Evolutionary conservation across 1,140 invertebrate species (phyloP).

Genomic region (Papilio xuthus): DNA sequence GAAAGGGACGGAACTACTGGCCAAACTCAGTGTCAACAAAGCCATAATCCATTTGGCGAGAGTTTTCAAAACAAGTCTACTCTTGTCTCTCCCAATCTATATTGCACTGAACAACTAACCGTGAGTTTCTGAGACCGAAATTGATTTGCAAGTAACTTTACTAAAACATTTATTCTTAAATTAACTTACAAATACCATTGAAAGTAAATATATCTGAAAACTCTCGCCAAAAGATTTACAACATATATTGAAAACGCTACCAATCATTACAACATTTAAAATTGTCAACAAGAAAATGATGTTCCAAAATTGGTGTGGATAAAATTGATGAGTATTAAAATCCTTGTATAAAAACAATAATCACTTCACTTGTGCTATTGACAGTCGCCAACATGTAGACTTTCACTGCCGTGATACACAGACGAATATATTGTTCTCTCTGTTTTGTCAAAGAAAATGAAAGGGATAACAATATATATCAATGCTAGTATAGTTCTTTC

Average conservation of each 20-base stretch:
- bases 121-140: too few species aligned
- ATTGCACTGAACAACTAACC: background rate
- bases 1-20: slow-evolving; percentile 71
- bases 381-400: slow-evolving; percentile 33
- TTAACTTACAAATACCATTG: background rate
- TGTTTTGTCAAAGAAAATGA: too few species aligned
- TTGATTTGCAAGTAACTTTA: background rate
- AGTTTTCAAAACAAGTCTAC: background rate
- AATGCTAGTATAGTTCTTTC: too few species aligned
- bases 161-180: background rate
- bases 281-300: slow-evolving; percentile 33
- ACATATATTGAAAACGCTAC: background rate
- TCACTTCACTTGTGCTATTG: slow-evolving; percentile 56
- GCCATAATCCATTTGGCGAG: background rate
- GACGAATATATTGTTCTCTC: too few species aligned
- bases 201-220: background rate
- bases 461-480: too few species aligned
- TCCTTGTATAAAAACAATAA: slow-evolving; percentile 64
- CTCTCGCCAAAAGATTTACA: background rate
- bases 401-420: too few species aligned
- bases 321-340: slow-evolving; percentile 72
- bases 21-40: slow-evolving; percentile 61
- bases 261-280: slow-evolving; percentile 30
- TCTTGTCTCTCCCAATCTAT: background rate
- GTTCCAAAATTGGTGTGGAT: slow-evolving; percentile 65